These are phyloP conservation scores for Sipha flava DNA, from an alignment of 1,140 invertebrate species.

Conservation along the genomic window DNA sequence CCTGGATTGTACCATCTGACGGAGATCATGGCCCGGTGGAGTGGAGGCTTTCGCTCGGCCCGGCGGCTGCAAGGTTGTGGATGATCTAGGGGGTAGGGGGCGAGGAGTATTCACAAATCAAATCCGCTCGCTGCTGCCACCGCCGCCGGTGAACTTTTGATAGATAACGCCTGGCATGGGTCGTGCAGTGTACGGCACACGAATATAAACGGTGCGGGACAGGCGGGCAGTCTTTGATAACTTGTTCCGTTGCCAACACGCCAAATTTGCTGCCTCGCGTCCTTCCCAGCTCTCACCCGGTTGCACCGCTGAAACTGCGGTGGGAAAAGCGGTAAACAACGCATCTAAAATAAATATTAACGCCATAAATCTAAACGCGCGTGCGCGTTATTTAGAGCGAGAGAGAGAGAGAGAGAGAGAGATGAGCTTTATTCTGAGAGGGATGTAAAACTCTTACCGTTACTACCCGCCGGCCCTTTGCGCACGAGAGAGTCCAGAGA, in stretches of 20 bases:
- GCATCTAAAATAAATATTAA: constrained; percentile 29
- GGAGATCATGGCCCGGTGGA: background rate
- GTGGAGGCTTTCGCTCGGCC: too few species aligned
- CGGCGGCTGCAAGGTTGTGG: too few species aligned
- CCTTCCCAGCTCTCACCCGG: too few species aligned
- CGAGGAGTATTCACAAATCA: constrained; percentile 15
- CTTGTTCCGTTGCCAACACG: constrained; percentile 28
- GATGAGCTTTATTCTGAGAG: constrained; percentile 7
- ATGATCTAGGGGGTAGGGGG: too few species aligned
- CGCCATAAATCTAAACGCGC: constrained; percentile 22
- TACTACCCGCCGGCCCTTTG: too few species aligned
- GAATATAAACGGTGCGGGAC: rapidly evolving
- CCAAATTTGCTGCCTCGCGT: background rate
- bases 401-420: background rate
- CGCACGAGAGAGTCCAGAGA: background rate
- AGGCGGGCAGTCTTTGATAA: background rate
- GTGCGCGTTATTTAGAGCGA: background rate
- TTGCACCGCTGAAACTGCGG: background rate
- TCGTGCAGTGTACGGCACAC: background rate
- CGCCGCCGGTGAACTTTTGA: constrained; percentile 10
- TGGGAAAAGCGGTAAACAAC: constrained; percentile 1
- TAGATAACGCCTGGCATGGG: constrained; percentile 10
- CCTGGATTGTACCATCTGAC: background rate
- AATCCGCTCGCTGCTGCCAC: background rate
- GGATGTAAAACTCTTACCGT: constrained; percentile 18